Evolutionary conservation across 2,888 invertebrate species (phyloP).

Genomic region (Coremacera marginata): DNA sequence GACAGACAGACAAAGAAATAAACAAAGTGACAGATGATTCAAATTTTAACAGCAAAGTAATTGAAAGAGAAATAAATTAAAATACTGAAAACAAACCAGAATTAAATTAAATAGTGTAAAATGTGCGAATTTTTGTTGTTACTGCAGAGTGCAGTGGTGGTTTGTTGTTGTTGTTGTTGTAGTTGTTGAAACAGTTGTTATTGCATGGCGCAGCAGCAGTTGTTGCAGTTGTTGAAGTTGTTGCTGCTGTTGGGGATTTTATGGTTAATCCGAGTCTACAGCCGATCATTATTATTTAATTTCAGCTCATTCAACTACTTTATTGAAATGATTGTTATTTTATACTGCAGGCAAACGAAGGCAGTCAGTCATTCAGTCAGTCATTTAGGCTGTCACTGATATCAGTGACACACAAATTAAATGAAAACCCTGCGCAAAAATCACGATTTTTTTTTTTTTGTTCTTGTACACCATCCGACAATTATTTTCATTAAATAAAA

Average conservation of each 20-base stretch:
- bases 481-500: not conserved
- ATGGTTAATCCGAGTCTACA: not conserved
- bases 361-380: too few relatives aligned
- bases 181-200: not conserved
- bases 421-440: not conserved
- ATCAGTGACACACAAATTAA: too few relatives aligned
- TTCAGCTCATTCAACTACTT: constrained; percentile 37
- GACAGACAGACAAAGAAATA: not conserved
- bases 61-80: not conserved
- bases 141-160: too few relatives aligned
- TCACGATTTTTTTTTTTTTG: constrained; percentile 21
- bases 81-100: too few relatives aligned
- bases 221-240: not conserved
- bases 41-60: constrained; percentile 20
- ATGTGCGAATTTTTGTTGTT: too few relatives aligned
- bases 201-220: not conserved
- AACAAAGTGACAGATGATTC: constrained; percentile 5
- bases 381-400: too few relatives aligned
- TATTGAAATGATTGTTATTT: constrained; percentile 19
- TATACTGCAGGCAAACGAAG: too few relatives aligned
- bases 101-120: too few relatives aligned
- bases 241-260: not conserved
- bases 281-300: constrained; percentile 34
- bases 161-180: not conserved
- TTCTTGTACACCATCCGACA: not conserved